These are phyloP conservation scores for Prunella fulvescens DNA, from an alignment of 2,113 vertebrate genomes.

Conservation along the genomic window DNA sequence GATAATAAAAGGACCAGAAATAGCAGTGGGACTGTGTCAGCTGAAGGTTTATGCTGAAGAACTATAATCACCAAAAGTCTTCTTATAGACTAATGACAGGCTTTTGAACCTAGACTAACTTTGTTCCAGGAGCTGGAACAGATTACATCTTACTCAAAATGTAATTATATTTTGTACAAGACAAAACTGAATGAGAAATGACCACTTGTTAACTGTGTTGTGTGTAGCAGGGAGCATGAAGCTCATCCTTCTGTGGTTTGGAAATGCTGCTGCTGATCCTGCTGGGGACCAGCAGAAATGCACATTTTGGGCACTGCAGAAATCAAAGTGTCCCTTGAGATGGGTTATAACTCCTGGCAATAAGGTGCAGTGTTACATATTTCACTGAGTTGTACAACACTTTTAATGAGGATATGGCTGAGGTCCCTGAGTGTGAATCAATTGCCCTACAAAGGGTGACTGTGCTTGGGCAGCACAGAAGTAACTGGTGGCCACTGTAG, in stretches of 20 bases:
- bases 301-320: not conserved
- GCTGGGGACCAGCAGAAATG: not conserved
- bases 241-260: not conserved
- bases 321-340: not conserved
- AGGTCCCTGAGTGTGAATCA: not conserved
- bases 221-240: fast-evolving
- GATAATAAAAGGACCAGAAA: not conserved
- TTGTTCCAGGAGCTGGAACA: not conserved
- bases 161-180: not conserved
- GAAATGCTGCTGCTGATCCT: not conserved
- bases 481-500: not conserved
- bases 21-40: not conserved
- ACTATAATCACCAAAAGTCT: not conserved
- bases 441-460: not conserved
- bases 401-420: not conserved
- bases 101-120: not conserved
- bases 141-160: not conserved
- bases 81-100: not conserved
- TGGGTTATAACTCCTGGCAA: not conserved
- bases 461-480: not conserved
- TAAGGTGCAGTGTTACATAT: not conserved
- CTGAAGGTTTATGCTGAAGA: not conserved
- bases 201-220: not conserved
- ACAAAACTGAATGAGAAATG: not conserved
- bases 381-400: not conserved